These are phyloP conservation scores for Drosophila parabipectinata DNA, from an alignment of 1,140 invertebrate genomes.

Conservation along the genomic window DNA sequence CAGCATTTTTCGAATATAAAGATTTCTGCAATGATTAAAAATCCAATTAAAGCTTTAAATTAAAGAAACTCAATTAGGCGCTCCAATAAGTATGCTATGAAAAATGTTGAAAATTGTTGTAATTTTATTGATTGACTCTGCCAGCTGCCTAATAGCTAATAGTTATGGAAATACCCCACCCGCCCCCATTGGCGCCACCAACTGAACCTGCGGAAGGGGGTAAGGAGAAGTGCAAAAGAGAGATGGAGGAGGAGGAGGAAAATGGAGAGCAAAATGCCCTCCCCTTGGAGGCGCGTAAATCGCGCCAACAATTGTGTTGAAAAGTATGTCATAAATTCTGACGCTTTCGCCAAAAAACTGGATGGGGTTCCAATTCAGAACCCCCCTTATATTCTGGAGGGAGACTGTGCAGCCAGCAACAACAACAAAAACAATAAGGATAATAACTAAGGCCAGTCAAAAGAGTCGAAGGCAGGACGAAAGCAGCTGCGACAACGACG, in stretches of 20 bases:
- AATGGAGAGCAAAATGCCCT: background rate
- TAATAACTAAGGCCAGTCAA: background rate
- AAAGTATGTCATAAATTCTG: slow-evolving; percentile 82
- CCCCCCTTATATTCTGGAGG: background rate
- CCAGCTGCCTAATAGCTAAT: slow-evolving; percentile 52
- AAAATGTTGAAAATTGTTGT: slow-evolving; percentile 24
- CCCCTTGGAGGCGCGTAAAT: slow-evolving; percentile 65
- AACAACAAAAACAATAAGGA: background rate
- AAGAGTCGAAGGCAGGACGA: slow-evolving; percentile 31
- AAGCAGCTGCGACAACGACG: slow-evolving; percentile 63
- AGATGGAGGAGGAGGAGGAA: background rate
- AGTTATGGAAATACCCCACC: slow-evolving; percentile 19
- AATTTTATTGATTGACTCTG: slow-evolving; percentile 51
- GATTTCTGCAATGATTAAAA: background rate
- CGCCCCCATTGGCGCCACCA: no score
- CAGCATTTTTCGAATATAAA: no score
- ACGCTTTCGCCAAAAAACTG: slow-evolving; percentile 49
- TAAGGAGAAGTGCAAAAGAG: background rate
- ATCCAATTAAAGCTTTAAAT: background rate
- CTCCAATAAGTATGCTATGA: slow-evolving; percentile 6
- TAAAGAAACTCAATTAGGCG: slow-evolving; percentile 5
- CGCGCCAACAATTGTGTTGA: slow-evolving; percentile 73
- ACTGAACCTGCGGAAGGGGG: background rate
- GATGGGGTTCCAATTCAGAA: background rate
- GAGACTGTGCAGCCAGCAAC: no score